Conservation (phyloP, 2,888 invertebrate genomes). For the Aphidius colemani region DNA sequence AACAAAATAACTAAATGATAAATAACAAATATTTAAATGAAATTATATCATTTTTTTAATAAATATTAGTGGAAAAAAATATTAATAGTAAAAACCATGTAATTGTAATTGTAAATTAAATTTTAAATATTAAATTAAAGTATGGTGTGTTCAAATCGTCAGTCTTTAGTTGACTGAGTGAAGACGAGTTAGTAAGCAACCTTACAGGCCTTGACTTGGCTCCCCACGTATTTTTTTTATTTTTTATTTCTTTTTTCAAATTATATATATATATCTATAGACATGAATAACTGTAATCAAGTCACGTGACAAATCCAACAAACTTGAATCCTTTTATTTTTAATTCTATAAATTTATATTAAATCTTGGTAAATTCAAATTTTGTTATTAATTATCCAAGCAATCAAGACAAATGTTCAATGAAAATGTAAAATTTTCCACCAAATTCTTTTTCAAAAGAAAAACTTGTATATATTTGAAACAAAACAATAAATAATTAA, state of each 20-base stretch:
- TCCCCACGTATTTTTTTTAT: conserved; percentile 12
- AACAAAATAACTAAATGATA: too few species aligned
- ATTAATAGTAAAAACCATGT: too few species aligned
- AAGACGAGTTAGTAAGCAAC: conserved; percentile 5
- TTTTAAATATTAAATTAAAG: neutral
- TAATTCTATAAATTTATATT: neutral
- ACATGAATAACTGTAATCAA: conserved; percentile 38
- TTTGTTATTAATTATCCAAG: too few species aligned
- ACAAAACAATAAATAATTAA: too few species aligned
- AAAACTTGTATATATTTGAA: too few species aligned
- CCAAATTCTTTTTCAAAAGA: too few species aligned
- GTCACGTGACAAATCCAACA: conserved; percentile 34
- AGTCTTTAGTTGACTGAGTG: neutral
- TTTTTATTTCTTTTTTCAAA: neutral
- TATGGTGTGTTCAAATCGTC: neutral
- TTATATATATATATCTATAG: neutral
- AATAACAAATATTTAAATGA: too few species aligned
- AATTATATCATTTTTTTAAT: too few species aligned
- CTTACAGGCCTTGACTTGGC: conserved; percentile 16
- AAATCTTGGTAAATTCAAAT: too few species aligned
- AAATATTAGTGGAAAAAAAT: too few species aligned
- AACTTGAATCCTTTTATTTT: conserved; percentile 7
- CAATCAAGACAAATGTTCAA: too few species aligned
- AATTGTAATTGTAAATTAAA: neutral
- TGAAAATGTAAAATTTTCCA: too few species aligned